Base-by-base conservation (phyloP, 2,888 invertebrate species). In the Kryphioiulus occultus region DNA sequence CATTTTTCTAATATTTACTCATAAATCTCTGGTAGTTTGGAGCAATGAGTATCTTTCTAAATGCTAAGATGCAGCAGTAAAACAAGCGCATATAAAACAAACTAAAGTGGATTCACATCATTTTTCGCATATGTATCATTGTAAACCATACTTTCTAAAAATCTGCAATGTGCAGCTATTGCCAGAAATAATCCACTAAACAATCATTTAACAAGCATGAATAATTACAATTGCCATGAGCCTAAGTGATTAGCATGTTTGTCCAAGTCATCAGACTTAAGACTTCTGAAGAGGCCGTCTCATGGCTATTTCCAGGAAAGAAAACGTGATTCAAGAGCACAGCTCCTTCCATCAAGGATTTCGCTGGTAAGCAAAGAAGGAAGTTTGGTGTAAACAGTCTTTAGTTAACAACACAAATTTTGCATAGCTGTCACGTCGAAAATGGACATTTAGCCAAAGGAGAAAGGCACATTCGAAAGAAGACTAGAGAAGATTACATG, bases 391-490 rank as follows among this genome's bases (percentile, higher is more conserved):
- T 68, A 68, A 68, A 68, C 26, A 68, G 68, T 7, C 68, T 68
- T 68, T 68, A 68, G 68, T 26, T 68, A 68, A 68, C 68, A 68
- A 68, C 68, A 68, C 68, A 68, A 68, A 68, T 68, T 68, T 26
- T 26, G 68, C n/a, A 68, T 22, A 68, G 68, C 26, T 68, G 68
- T 68, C 68, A 68, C 68, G 0, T n/a, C 22, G 22, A 68, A 68
- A 68, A 68, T 68, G 68, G 68, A 68, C 68, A 68, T 68, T 68
- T 26, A 68, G 68, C 68, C 68, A 9, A 68, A 68, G 26, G 26
- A 26, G 68, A 68, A 26, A 68, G 68, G 68, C 26, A 68, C 68
- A 68, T 68, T 68, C 10, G 68, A n/a, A 68, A 68, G 68, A 53
- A 53, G 53, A 53, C 53, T n/a, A n/a, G n/a, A 53, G 53, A 68